These are phyloP conservation scores for Probaryconus sp. DNA, from an alignment of 1,140 invertebrate genomes.

Conservation along the genomic window DNA sequence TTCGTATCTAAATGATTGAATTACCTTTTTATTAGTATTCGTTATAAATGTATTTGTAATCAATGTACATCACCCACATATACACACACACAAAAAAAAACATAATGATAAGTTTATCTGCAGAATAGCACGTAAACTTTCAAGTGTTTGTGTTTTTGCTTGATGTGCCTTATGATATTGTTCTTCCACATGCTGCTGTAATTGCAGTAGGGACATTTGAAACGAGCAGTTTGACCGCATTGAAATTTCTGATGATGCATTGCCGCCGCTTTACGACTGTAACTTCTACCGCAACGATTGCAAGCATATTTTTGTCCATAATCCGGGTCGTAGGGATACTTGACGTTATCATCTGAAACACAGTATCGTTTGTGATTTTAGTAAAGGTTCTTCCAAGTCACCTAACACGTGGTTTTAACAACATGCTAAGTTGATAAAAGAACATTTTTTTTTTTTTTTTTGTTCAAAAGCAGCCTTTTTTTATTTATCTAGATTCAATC, in stretches of 20 bases:
- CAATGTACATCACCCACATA: too few species aligned
- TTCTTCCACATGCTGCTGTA: slow-evolving; percentile 74
- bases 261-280: slow-evolving; percentile 77
- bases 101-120: slow-evolving; percentile 22
- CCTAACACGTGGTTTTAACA: too few species aligned
- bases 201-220: slow-evolving; percentile 79
- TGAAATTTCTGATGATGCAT: slow-evolving; percentile 82
- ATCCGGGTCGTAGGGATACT: not conserved
- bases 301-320: slow-evolving; percentile 66
- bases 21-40: too few species aligned
- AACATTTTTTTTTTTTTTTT: too few species aligned
- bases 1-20: too few species aligned
- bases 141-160: slow-evolving; percentile 61
- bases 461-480: too few species aligned
- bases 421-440: too few species aligned
- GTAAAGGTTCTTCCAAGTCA: too few species aligned
- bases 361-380: slow-evolving; percentile 32
- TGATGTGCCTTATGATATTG: slow-evolving; percentile 69
- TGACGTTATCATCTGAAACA: slow-evolving; percentile 53
- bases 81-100: slow-evolving; percentile 15
- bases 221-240: slow-evolving; percentile 80
- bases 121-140: slow-evolving; percentile 59
- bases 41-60: too few species aligned
- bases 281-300: slow-evolving; percentile 78
- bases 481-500: too few species aligned